Evolutionary conservation across 2,113 vertebrate species (phyloP).

Genomic region (Chaetodon auriga): DNA sequence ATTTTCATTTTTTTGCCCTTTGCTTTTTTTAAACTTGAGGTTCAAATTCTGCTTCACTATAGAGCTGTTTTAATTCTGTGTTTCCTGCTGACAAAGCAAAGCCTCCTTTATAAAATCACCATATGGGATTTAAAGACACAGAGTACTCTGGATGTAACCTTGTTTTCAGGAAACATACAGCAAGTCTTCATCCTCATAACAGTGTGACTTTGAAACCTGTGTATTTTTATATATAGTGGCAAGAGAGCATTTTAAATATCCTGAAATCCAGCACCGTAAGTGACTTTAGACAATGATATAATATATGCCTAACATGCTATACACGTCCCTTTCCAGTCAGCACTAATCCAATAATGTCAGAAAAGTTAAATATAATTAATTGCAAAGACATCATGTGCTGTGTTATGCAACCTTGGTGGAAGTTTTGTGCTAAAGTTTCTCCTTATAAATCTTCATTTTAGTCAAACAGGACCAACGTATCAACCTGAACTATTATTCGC

Average conservation of each 20-base stretch:
- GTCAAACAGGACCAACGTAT: too few relatives aligned
- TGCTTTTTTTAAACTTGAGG: not conserved
- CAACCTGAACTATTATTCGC: not conserved
- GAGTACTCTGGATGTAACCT: not conserved
- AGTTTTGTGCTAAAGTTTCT: not conserved
- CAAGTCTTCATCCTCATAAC: not conserved
- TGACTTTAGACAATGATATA: not conserved
- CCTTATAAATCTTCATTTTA: not conserved
- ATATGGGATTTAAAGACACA: constrained; percentile 4
- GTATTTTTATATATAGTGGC: not conserved
- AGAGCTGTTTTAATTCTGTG: not conserved
- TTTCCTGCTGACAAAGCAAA: constrained; percentile 4
- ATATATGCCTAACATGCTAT: not conserved
- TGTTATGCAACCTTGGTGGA: not conserved
- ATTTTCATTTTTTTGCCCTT: not conserved
- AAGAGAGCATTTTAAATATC: not conserved
- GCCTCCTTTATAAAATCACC: not conserved
- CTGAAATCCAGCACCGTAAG: not conserved
- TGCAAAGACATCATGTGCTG: not conserved
- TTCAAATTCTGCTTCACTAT: not conserved
- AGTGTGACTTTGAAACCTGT: constrained; percentile 13
- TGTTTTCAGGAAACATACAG: not conserved
- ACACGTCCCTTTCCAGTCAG: not conserved
- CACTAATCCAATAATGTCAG: not conserved
- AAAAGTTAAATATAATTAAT: not conserved